Percentiles rank a stretch among this genome's conserved stretches.
Evolutionary conservation across 2,888 invertebrate species (phyloP).

Genomic region (Isotomurus palustris): DNA sequence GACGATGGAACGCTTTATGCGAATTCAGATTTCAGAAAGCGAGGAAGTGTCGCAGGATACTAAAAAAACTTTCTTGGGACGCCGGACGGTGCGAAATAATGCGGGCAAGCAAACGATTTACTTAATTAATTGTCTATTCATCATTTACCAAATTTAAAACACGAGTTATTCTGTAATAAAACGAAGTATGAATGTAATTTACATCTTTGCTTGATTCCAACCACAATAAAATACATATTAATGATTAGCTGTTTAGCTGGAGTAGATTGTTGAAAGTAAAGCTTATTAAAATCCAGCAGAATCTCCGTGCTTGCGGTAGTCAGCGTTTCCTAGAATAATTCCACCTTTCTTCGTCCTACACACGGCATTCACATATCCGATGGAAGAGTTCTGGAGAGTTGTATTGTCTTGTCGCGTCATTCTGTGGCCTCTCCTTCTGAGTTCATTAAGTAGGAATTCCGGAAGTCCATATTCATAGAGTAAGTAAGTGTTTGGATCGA

Average conservation of each 20-base stretch:
- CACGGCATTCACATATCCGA: conserved; percentile 42
- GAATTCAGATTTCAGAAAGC: conserved; percentile 76
- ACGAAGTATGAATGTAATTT: too few relatives aligned
- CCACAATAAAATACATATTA: too few relatives aligned
- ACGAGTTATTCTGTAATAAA: not conserved
- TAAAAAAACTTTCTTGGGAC: conserved; percentile 12
- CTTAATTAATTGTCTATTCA: not conserved
- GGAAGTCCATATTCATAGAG: conserved; percentile 45
- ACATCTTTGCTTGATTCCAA: too few relatives aligned
- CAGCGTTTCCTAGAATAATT: conserved; percentile 43
- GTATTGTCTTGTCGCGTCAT: conserved; percentile 27
- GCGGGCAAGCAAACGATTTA: not conserved
- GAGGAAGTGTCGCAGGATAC: conserved; percentile 68
- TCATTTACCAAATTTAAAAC: not conserved
- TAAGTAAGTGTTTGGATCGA: conserved; percentile 25
- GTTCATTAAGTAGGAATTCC: conserved; percentile 32
- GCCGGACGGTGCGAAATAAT: not conserved
- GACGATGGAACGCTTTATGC: conserved; percentile 61
- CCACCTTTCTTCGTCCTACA: conserved; percentile 32
- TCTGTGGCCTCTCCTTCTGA: conserved; percentile 39
- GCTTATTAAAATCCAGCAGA: conserved; percentile 44
- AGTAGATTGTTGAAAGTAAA: too few relatives aligned
- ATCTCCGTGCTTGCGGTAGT: conserved; percentile 40
- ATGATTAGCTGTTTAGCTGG: too few relatives aligned
- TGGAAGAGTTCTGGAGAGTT: conserved; percentile 14